Base-by-base conservation (phyloP, 2,888 invertebrate species). In the Protula sp. region DNA sequence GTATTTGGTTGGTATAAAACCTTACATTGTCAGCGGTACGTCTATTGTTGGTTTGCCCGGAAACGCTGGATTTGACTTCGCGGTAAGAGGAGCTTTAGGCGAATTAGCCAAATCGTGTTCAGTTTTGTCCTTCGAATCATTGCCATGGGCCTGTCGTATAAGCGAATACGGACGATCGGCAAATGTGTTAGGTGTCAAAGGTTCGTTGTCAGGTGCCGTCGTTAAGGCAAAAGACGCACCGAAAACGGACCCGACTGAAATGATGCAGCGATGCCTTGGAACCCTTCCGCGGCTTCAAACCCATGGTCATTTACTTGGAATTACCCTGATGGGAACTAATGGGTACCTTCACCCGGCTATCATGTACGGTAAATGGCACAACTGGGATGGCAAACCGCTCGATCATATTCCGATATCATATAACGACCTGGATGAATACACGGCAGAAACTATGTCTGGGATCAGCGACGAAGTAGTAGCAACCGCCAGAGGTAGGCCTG, bases 71-170 rank as follows among this genome's bases (percentile, higher is more conserved):
- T 74, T 74, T 56, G 72, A 72, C 56, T 72, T 72, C 55, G 72
- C 70, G 54, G 50, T 30, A n/a, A 64, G 67, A 4, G 62, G 64
- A 47, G 61, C 64, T 14, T 55, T 73, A 4, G 68, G 67, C 22
- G 65, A 62, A 19, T 57, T 61, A 19, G 67, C 64, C 22, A 58
- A 58, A 2, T 29, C 58, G 1, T 70, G 70, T 54, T 66, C 68
- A 3, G 57, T 74, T 2, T 61, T 71, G 19, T 67, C 68, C 26
- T 62, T 70, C 27, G 74, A 72, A 55, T 67, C 72, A 2, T 63
- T 73, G 19, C 74, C 74, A 1, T 74, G 74, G 74, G 74, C 74
- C 4, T 72, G 72, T 56, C 66, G 73, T 30, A 69, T 72, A 29
- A 30, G 65, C 24, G 70, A 72, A 47, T 73, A 70, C 54, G 72